Conservation (phyloP, 2,797 vertebrate species). For the Sebastiscus tertius region DNA sequence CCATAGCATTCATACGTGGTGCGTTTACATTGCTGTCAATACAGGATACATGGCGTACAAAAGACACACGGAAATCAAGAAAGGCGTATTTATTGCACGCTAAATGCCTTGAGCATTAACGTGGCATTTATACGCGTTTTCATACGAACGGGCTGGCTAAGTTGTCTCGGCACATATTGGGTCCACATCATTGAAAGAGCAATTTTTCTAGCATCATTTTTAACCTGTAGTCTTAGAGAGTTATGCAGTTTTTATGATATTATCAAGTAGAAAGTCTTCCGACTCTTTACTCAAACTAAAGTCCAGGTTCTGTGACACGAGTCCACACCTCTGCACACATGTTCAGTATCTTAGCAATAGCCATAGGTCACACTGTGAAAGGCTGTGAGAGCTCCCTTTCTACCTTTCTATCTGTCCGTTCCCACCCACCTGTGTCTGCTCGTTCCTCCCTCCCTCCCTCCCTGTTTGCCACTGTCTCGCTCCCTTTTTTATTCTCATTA, state of each 20-base stretch:
- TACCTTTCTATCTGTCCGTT: constrained; percentile 19
- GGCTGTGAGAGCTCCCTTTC: constrained; percentile 28
- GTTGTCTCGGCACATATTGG: background rate
- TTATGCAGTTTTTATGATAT: background rate
- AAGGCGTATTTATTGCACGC: too few species aligned
- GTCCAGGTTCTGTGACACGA: background rate
- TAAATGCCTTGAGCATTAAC: too few species aligned
- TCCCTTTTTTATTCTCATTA: constrained; percentile 57
- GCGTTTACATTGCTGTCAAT: too few species aligned
- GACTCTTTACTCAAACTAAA: background rate
- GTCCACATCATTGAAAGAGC: background rate
- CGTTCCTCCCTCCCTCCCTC: constrained; percentile 8
- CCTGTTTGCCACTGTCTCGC: constrained; percentile 30
- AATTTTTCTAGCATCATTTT: background rate
- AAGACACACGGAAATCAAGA: too few species aligned
- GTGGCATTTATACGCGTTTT: too few species aligned
- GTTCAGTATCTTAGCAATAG: background rate
- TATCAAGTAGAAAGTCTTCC: background rate
- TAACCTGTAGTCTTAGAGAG: background rate
- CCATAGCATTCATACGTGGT: too few species aligned
- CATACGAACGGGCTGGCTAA: too few species aligned
- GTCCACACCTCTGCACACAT: background rate
- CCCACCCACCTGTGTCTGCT: constrained; percentile 49
- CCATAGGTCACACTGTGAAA: constrained; percentile 11
- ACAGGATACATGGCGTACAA: too few species aligned